Conservation (phyloP, 2,888 invertebrate genomes). For the Leucophora obtusa region DNA sequence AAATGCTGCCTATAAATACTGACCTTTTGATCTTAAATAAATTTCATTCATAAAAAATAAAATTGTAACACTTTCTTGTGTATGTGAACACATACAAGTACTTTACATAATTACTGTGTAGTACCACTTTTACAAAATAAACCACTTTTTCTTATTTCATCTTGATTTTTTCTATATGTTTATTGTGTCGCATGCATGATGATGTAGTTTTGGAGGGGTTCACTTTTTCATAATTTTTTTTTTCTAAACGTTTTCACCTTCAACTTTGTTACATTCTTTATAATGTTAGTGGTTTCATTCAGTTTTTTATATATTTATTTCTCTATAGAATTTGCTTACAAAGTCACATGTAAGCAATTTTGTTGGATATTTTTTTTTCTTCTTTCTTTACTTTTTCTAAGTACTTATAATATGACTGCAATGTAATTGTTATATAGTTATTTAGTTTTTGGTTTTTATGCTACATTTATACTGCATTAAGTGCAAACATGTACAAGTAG, state of each 20-base stretch:
- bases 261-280: slow-evolving; percentile 46
- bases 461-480: slow-evolving; percentile 10
- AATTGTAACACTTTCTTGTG: slow-evolving; percentile 11
- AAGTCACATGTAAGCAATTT: slow-evolving; percentile 42
- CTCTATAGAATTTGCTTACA: slow-evolving; percentile 23
- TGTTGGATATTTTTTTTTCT: slow-evolving; percentile 20
- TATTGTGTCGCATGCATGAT: slow-evolving; percentile 1
- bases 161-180: background rate
- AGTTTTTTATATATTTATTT: slow-evolving; percentile 10
- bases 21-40: background rate
- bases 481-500: background rate
- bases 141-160: slow-evolving; percentile 7
- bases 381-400: slow-evolving; percentile 21
- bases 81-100: slow-evolving; percentile 28
- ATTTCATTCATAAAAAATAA: slow-evolving; percentile 7
- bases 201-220: slow-evolving; percentile 20
- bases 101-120: slow-evolving; percentile 57
- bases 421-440: slow-evolving; percentile 34
- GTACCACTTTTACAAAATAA: slow-evolving; percentile 42
- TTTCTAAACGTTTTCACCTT: slow-evolving; percentile 54
- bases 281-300: slow-evolving; percentile 28
- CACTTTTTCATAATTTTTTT: slow-evolving; percentile 7
- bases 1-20: background rate
- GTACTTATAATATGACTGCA: slow-evolving; percentile 45
- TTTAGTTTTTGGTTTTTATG: slow-evolving; percentile 2